Evolutionary conservation across 2,888 invertebrate species (phyloP), one percentile per base, ranked within the genome.

Genomic region (Dermolepida albohirtum): DNA sequence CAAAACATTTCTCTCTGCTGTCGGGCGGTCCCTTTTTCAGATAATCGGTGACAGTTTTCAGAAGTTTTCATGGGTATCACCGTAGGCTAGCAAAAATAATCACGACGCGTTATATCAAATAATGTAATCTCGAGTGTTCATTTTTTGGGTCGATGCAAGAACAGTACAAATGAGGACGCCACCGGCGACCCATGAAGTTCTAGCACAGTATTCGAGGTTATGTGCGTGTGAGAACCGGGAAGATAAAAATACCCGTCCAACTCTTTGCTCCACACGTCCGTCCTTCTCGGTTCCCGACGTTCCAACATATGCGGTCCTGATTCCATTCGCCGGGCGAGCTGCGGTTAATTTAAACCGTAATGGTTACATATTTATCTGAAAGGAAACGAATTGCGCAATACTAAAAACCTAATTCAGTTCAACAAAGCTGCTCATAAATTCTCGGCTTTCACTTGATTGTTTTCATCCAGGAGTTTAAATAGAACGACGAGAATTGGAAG

Each of bases 361-460:
- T 54, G 54, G 54, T 54, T 54, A 54, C 54, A 54, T 54, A 54
- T 54, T 54, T 54, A 54, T 54, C 40, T 54, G 54, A 54, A 54
- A 54, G 16, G 40, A 54, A 54, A 54, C 41, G 54, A 40, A 54
- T 41, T 54, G 40, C 54, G 54, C 41, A 54, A 54, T 54, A 54
- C 40, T 54, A 54, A 54, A 54, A 54, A 54, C 54, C 40, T 54
- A 54, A 54, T 54, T 54, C 54, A 54, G 54, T 54, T 41, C 40
- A 40, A 17, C 54, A 54, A 40, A 54, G 54, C 40, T 54, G 40
- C 40, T 29, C 40, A 41, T 54, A 54, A 54, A 54, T 54, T 54
- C 54, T 29, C 40, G 54, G 54, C 40, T 54, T 54, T 40, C 54
- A 40, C 17, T 54, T 54, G 54, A 54, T 54, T 40, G 54, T 54